Evolutionary conservation across 2,888 invertebrate species (phyloP).

Genomic region (Carcina quercana): DNA sequence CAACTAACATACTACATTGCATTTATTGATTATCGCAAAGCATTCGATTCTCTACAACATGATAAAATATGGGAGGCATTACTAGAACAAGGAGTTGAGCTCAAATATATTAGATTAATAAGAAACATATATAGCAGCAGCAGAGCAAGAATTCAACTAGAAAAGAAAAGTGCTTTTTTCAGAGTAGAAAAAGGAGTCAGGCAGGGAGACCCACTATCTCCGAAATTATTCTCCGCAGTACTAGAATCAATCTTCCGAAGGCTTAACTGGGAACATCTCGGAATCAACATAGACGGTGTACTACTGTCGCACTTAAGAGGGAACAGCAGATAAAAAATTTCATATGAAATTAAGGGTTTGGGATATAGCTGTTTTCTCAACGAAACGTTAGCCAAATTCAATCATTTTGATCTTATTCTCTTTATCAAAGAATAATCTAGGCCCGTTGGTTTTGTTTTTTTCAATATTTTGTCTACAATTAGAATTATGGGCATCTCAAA

Average conservation of each 20-base stretch:
- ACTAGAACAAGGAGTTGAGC: conserved; percentile 3
- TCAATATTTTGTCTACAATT: no score
- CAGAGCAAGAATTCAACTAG: conserved; percentile 10
- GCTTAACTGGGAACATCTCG: conserved; percentile 7
- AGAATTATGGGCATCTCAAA: no score
- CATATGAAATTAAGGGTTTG: no score
- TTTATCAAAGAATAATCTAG: no score
- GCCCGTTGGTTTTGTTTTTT: no score
- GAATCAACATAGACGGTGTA: conserved; percentile 7
- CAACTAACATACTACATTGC: no score
- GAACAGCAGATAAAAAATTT: no score
- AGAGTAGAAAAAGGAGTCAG: conserved; percentile 14
- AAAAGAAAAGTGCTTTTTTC: conserved; percentile 8
- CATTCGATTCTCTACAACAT: conserved; percentile 7
- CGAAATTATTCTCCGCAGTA: conserved; percentile 12
- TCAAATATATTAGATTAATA: conserved; percentile 8
- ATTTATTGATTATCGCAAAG: conserved; percentile 10
- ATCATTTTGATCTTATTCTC: no score
- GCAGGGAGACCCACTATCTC: conserved; percentile 14
- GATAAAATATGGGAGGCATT: conserved; percentile 4
- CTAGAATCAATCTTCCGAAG: conserved; percentile 8
- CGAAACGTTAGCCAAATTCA: no score
- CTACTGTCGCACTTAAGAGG: conserved; percentile 5
- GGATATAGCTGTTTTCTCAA: no score
- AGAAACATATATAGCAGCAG: conserved; percentile 3